phyloP scores from a whole-genome alignment of 2,113 vertebrate species.

The Silurus asotus region DNA sequence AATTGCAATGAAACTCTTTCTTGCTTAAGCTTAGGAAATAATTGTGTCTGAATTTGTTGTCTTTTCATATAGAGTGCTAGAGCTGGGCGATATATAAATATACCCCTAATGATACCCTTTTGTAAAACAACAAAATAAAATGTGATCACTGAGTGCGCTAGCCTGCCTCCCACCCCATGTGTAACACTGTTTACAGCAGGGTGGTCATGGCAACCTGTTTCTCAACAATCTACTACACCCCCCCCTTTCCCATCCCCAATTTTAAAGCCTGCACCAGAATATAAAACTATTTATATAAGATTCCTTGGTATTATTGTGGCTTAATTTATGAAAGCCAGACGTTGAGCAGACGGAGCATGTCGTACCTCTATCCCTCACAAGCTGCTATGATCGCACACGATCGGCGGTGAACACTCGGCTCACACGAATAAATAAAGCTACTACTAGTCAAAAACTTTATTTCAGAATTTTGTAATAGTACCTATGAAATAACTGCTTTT shows the following conservation, averaged over 20 bases:
- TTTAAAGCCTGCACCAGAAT: neutral
- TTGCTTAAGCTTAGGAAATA: neutral
- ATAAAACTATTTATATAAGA: slow-evolving; percentile 9
- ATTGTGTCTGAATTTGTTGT: neutral
- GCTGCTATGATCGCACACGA: neutral
- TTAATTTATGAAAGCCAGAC: slow-evolving; percentile 2
- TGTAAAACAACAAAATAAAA: too few species aligned
- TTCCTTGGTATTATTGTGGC: neutral
- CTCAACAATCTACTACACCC: neutral
- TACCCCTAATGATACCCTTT: neutral
- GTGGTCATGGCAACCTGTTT: neutral
- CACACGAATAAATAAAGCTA: neutral
- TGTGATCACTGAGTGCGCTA: neutral
- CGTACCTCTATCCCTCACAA: neutral
- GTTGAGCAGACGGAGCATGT: neutral
- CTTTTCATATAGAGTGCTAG: neutral
- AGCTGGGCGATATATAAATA: neutral
- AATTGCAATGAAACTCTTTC: neutral
- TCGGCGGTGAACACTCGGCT: neutral
- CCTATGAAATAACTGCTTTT: neutral
- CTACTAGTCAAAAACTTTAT: neutral
- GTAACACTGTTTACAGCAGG: slow-evolving; percentile 15
- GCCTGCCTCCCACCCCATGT: slow-evolving; percentile 2
- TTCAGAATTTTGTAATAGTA: neutral
- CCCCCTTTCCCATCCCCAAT: neutral